A percentile compares a stretch with the other conserved stretches of the same genome.
Evolutionary conservation across 2,113 vertebrate genomes (phyloP).

Genomic region (Protomyctophum bolini): DNA sequence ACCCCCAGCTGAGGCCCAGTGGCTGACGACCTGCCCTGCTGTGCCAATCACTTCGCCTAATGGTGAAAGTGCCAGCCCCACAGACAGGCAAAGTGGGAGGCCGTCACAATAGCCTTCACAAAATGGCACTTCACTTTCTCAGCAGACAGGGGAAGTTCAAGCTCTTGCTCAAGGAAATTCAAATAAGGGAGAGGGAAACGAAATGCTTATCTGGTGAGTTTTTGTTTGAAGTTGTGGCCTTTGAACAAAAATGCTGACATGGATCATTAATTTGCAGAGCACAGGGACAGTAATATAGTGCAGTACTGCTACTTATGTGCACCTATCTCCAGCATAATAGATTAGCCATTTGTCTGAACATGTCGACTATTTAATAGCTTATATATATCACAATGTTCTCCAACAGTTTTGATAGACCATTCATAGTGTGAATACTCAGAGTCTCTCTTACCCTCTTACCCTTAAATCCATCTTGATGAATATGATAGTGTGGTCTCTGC

Average conservation of each 20-base stretch:
- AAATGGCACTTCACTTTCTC: slow-evolving; percentile 39
- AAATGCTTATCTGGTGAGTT: slow-evolving; percentile 71
- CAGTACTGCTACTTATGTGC: slow-evolving; percentile 71
- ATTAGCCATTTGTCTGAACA: slow-evolving; percentile 66
- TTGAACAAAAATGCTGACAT: slow-evolving; percentile 78
- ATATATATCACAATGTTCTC: slow-evolving; percentile 58
- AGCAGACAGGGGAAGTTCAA: slow-evolving; percentile 21
- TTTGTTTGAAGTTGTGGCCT: slow-evolving; percentile 52
- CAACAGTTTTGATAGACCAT: slow-evolving; percentile 67
- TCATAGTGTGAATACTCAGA: slow-evolving; percentile 59
- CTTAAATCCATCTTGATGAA: slow-evolving; percentile 45
- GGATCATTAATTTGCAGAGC: slow-evolving; percentile 72
- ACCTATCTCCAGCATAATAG: slow-evolving; percentile 71
- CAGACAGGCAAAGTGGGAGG: too few species aligned
- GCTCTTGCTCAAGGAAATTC: slow-evolving; percentile 23
- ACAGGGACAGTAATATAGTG: slow-evolving; percentile 57
- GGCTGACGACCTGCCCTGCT: too few species aligned
- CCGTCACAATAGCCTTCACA: too few species aligned
- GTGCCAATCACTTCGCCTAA: too few species aligned
- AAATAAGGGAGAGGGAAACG: slow-evolving; percentile 57
- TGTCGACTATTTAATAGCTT: slow-evolving; percentile 59
- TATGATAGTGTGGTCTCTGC: too few species aligned
- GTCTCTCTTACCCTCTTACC: slow-evolving; percentile 17
- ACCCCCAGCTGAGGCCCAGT: too few species aligned
- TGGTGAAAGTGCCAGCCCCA: too few species aligned